Base-by-base conservation (phyloP, 2,113 vertebrate species). In the Amphilophus citrinellus region DNA sequence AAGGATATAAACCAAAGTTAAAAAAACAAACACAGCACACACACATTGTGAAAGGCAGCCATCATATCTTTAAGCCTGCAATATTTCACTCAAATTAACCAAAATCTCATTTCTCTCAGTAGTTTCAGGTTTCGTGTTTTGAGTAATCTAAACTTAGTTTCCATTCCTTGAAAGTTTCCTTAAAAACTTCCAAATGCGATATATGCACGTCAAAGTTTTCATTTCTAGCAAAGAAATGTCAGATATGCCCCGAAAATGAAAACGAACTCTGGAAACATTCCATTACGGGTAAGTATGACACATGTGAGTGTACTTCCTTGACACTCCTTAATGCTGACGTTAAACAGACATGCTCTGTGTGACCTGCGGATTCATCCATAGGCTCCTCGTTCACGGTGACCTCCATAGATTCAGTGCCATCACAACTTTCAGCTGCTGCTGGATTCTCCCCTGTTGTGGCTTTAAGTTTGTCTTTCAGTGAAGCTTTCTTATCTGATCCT, bases 341-440 rank as follows among this genome's bases (percentile, higher is more conserved):
- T 75, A 10, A 73, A 57, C 10, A 76, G 22, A 56, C 10, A 8
- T 44, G 15, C 60, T 57, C 5, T 80, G 65, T 78, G 10, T 58
- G 24, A 95, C 90, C 92, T 91, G 63, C 10, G 20, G 18, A 1
- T 47, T 91, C 76, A 14, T 83, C 50, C 42, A 66, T 47, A 76
- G 62, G 13, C 47, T 73, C 76, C 58, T 80, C 65, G 0, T n/a
- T 44, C 3, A 6, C 0, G 10, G 13, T 61, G 42, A 9, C 20
- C 17, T 78, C 83, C 71, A 59, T 39, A 1, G 3, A 14, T n/a
- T 86, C 20, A 2, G 11, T 6, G 5, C 2, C 32, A 10, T 24
- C 56, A 17, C 61, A 17, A 20, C 44, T 20, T 35, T 68, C 79
- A 35, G 32, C 65, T 63, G 18, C 80, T 68, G 42, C 82, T 59